These are phyloP conservation scores for Pyralis farinalis DNA, from an alignment of 2,888 invertebrate species.

Conservation along the genomic window DNA sequence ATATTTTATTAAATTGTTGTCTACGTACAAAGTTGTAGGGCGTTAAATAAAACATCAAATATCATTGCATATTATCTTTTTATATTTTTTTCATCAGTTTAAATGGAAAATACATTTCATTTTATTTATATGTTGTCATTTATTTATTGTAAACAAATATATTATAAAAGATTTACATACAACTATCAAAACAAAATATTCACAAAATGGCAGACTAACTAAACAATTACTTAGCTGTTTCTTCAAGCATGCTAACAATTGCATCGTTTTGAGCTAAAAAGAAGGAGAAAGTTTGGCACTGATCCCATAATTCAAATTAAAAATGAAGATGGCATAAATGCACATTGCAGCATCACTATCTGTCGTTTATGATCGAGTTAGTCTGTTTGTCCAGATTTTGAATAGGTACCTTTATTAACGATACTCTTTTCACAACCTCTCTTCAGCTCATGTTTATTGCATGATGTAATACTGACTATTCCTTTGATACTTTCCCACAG, in stretches of 20 bases:
- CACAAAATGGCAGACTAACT: conserved; percentile 82
- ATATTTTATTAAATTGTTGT: no score
- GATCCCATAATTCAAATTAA: conserved; percentile 74
- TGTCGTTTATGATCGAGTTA: conserved; percentile 61
- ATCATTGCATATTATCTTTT: conserved; percentile 81
- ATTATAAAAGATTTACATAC: conserved; percentile 82
- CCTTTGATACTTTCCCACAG: conserved; percentile 30
- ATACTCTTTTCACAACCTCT: conserved; percentile 74
- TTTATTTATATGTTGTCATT: conserved; percentile 81
- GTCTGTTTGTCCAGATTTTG: conserved; percentile 74
- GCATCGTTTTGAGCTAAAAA: conserved; percentile 80
- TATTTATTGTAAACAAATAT: conserved; percentile 81
- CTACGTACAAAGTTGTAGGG: no score
- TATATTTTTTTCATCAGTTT: conserved; percentile 81
- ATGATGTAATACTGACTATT: conserved; percentile 67
- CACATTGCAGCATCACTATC: conserved; percentile 74
- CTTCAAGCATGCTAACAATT: conserved; percentile 78
- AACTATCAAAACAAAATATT: conserved; percentile 82
- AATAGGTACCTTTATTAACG: conserved; percentile 79
- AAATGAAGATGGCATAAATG: conserved; percentile 75
- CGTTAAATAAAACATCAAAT: conserved; percentile 65
- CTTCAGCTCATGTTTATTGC: conserved; percentile 66
- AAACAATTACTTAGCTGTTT: conserved; percentile 78
- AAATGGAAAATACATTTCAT: conserved; percentile 81
- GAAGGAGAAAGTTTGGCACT: conserved; percentile 80